These are phyloP conservation scores for Lates calcarifer DNA, from an alignment of 2,113 vertebrate genomes.

Conservation along the genomic window DNA sequence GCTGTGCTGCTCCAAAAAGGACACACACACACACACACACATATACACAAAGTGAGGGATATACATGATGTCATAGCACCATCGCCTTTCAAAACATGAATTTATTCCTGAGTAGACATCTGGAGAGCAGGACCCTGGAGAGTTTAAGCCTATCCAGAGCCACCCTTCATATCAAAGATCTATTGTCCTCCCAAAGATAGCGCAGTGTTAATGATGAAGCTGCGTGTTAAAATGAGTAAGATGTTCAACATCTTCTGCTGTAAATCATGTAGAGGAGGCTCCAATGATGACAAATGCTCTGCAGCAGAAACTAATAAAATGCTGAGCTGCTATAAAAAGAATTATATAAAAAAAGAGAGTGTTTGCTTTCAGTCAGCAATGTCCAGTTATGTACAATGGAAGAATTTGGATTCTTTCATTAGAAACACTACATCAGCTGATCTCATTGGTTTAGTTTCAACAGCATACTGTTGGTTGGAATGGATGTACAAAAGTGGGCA, in stretches of 20 bases:
- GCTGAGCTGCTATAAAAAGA: slow-evolving; percentile 52
- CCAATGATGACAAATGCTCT: slow-evolving; percentile 73
- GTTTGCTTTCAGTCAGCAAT: slow-evolving; percentile 15
- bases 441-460: not conserved
- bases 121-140: slow-evolving; percentile 66
- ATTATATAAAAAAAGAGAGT: slow-evolving; percentile 27
- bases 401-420: slow-evolving; percentile 17
- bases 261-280: slow-evolving; percentile 69
- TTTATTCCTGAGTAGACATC: slow-evolving; percentile 73
- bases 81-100: slow-evolving; percentile 56
- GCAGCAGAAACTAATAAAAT: slow-evolving; percentile 74
- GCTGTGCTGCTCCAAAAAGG: slow-evolving; percentile 72
- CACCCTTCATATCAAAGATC: slow-evolving; percentile 66
- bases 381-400: slow-evolving; percentile 7
- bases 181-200: slow-evolving; percentile 64
- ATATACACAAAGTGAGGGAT: slow-evolving; percentile 41
- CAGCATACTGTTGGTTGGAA: not conserved
- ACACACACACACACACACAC: slow-evolving; percentile 38
- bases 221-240: slow-evolving; percentile 72
- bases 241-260: slow-evolving; percentile 49
- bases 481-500: not conserved
- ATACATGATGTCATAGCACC: slow-evolving; percentile 59
- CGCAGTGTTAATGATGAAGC: slow-evolving; percentile 67
- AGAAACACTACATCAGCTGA: slow-evolving; percentile 5
- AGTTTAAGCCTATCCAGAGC: slow-evolving; percentile 58